Evolutionary conservation across 2,797 vertebrate genomes (phyloP), one percentile per base, ranked within the genome.

Genomic region (Semaprochilodus insignis): DNA sequence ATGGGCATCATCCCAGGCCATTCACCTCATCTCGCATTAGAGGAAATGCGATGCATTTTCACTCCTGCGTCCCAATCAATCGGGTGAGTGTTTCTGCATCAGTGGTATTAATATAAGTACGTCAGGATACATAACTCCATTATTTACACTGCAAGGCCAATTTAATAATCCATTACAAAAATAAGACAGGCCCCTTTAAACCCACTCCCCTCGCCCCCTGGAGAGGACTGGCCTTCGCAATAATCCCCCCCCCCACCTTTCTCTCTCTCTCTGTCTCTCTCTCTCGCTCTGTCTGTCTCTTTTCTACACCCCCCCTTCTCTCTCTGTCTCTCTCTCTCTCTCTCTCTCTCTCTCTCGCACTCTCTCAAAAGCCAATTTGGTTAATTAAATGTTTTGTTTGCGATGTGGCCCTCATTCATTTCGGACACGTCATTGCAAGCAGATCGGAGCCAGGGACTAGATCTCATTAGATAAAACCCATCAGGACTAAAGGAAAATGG

Each of bases 301-400:
- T 8, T 48, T 11, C 67, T 34, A 44, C 21, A 57, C n/a, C 31
- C 21, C 66, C 48, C 66, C 81, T 91, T 87, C 89, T 83, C 88
- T 90, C 85, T 79, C 87, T 85, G 77, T 81, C 73, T 14, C 34
- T 59, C 36, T 40, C 74, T 75, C 66, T 51, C 78, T 87, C 88
- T 85, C 73, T 82, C 85, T 90, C 90, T 88, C 87, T 85, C 88
- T 89, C 85, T 93, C 90, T 90, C 83, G 78, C 85, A 17, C 83
- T 96, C 95, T 96, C 95, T 96, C 95, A 96, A 96, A 97, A 97
- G 97, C 97, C 97, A 99, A 98, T 99, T 99, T 98, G 97, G 97
- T 98, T 99, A 99, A 99, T 99, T 99, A 99, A 99, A 99, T 99
- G 97, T 99, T 99, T 99, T 99, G 97, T 99, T 99, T 98, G 97